A percentile compares a stretch with the other conserved stretches of the same genome.
Conservation (phyloP, 2,797 vertebrate species). For the Tadarida brasiliensis region DNA sequence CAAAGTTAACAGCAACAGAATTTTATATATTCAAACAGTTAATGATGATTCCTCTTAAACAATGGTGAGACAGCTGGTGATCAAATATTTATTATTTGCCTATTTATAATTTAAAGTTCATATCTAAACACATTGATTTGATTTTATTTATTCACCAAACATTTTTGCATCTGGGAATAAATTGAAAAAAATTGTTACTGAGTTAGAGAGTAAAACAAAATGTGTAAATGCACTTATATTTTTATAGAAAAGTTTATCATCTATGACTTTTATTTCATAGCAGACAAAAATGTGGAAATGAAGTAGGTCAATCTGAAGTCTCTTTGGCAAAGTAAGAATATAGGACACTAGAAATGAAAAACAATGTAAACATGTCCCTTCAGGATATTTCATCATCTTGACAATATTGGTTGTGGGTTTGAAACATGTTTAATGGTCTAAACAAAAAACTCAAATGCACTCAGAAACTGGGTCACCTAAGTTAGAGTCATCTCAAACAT, state of each 20-base stretch:
- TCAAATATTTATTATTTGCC: conserved; percentile 33
- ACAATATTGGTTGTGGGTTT: not conserved
- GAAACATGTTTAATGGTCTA: not conserved
- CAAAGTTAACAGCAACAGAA: not conserved
- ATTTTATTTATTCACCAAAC: conserved; percentile 15
- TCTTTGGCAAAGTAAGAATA: conserved; percentile 28
- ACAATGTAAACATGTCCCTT: not conserved
- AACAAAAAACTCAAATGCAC: conserved; percentile 42
- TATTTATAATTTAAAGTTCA: not conserved
- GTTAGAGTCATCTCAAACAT: not conserved
- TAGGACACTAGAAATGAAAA: conserved; percentile 18
- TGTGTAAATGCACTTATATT: not conserved
- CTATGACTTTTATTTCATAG: not conserved
- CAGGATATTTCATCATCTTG: conserved; percentile 25
- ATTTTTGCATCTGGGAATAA: not conserved
- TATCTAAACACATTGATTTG: not conserved
- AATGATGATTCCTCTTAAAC: not conserved
- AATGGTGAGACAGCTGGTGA: not conserved
- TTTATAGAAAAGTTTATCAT: conserved; percentile 2
- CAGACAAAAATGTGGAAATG: conserved; percentile 1
- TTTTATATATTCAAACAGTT: not conserved
- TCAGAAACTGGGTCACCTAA: conserved; percentile 31
- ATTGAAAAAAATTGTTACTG: not conserved
- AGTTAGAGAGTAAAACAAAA: conserved; percentile 32
- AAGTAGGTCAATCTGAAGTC: conserved; percentile 18